phyloP scores from a whole-genome alignment of 2,113 vertebrate species.

The Chionomys nivalis region DNA sequence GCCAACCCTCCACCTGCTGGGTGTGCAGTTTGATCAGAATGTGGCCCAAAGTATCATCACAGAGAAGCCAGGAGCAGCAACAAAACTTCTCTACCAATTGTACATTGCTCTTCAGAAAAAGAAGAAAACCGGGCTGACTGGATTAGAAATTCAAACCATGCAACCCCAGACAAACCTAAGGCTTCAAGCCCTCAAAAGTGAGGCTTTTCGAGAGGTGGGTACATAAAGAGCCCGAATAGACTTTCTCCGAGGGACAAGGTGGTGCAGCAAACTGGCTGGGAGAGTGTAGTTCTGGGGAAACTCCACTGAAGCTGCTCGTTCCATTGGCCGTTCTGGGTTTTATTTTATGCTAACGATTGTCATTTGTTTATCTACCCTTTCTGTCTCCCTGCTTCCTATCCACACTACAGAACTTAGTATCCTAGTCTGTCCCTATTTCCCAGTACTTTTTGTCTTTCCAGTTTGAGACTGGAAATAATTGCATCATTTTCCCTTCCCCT shows the following conservation, averaged over 20 bases:
- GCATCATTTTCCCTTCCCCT: not conserved
- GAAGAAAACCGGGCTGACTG: conserved; percentile 86
- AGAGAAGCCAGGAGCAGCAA: conserved; percentile 90
- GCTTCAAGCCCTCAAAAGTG: conserved; percentile 85
- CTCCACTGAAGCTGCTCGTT: too few relatives aligned
- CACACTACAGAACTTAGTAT: not conserved
- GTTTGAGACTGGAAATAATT: not conserved
- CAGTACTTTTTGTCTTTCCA: not conserved
- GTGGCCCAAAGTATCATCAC: conserved; percentile 91
- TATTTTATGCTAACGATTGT: conserved; percentile 30
- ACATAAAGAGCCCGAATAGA: not conserved
- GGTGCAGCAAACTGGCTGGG: too few relatives aligned
- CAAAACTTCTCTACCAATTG: conserved; percentile 92
- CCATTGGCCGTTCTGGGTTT: not conserved
- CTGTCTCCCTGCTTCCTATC: not conserved
- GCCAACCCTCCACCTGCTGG: conserved; percentile 91
- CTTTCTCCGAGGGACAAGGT: not conserved
- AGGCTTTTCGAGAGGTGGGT: conserved; percentile 89
- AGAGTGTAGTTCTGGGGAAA: not conserved
- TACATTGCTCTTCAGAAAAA: conserved; percentile 92
- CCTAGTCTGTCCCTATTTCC: not conserved
- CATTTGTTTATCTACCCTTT: not conserved
- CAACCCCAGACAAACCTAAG: conserved; percentile 83
- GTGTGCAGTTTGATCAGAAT: conserved; percentile 90
- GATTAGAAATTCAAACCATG: conserved; percentile 86